A percentile compares a stretch with the other conserved stretches of the same genome.
phyloP scores from a whole-genome alignment of 2,888 invertebrate species.

The Nymphalis polychloros region DNA sequence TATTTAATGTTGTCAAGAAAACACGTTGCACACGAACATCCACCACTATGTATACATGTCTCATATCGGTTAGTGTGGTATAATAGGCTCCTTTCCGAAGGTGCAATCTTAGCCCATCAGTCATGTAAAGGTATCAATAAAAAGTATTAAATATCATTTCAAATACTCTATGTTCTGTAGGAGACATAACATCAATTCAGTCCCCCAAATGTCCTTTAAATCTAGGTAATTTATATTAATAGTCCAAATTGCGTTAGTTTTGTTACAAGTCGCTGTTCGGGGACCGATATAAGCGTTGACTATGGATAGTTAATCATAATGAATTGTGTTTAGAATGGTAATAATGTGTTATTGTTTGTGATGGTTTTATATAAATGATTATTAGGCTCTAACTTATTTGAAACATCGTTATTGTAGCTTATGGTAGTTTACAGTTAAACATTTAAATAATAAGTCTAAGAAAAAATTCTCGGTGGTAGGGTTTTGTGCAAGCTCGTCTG shows the following conservation, averaged over 20 bases:
- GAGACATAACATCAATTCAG: conserved; percentile 69
- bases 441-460: too few species aligned
- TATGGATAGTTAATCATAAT: conserved; percentile 64
- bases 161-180: neutral
- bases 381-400: too few species aligned
- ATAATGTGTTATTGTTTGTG: conserved; percentile 12
- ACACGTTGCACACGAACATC: too few species aligned
- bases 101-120: neutral
- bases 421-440: too few species aligned
- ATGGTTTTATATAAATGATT: too few species aligned
- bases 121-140: neutral
- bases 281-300: conserved; percentile 66
- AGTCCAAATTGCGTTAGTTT: conserved; percentile 70
- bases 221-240: conserved; percentile 79
- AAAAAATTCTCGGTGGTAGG: too few species aligned
- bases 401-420: too few species aligned
- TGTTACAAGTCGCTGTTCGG: conserved; percentile 62
- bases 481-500: too few species aligned
- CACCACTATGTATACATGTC: too few species aligned
- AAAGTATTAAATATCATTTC: neutral
- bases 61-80: too few species aligned
- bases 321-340: conserved; percentile 41
- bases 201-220: conserved; percentile 73
- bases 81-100: too few species aligned
- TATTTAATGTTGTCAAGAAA: neutral